Evolutionary conservation across 1,140 invertebrate species (phyloP).

Genomic region (Hydropsyche tenuis): DNA sequence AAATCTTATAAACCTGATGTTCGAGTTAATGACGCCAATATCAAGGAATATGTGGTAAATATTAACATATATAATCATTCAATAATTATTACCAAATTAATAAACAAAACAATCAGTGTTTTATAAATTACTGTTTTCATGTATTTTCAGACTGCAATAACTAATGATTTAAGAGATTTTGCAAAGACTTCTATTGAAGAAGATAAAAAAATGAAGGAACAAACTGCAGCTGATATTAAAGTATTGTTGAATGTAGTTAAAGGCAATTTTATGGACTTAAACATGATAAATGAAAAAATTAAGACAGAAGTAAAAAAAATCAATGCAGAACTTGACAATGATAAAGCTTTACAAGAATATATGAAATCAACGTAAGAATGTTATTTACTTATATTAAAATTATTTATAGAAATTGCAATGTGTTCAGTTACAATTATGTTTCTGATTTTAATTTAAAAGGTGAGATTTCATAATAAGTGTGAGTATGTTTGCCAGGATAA

Average conservation of each 20-base stretch:
- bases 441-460: no score
- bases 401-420: neutral
- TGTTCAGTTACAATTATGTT: no score
- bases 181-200: neutral
- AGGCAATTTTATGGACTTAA: slow-evolving; percentile 66
- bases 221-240: slow-evolving; percentile 57
- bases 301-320: slow-evolving; percentile 65
- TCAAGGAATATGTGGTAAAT: slow-evolving; percentile 66
- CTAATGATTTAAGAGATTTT: neutral
- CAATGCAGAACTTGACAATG: slow-evolving; percentile 68
- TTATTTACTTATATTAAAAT: neutral
- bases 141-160: neutral
- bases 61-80: no score
- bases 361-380: slow-evolving; percentile 65
- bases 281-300: neutral
- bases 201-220: slow-evolving; percentile 53
- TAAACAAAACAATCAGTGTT: no score
- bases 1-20: slow-evolving; percentile 74
- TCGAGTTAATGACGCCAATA: slow-evolving; percentile 68
- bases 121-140: no score
- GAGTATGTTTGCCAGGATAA: no score
- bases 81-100: no score
- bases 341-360: slow-evolving; percentile 70
- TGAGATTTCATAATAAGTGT: no score
- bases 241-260: slow-evolving; percentile 58